Evolutionary conservation across 92 coral and sea anemone species (phyloP).

Genomic region (Porites divaricata): DNA sequence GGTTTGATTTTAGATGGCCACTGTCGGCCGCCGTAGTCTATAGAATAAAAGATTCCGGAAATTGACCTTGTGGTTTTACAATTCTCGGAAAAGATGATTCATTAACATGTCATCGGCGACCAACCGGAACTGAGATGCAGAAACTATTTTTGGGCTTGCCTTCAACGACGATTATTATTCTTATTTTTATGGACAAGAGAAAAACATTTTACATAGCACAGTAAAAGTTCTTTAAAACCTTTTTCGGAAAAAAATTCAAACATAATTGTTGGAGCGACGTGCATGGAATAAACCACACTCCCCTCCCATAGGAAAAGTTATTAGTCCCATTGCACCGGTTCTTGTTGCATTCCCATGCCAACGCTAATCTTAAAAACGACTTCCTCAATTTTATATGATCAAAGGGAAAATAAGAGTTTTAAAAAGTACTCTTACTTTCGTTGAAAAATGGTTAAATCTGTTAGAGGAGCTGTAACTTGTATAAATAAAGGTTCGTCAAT

Average conservation of each 20-base stretch:
- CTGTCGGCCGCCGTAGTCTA: neutral
- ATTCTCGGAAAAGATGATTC: slow-evolving; percentile 20
- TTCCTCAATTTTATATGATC: no score
- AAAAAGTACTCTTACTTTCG: no score
- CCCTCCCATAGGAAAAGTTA: neutral
- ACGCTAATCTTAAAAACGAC: no score
- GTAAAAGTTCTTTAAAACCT: neutral
- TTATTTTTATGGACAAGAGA: neutral
- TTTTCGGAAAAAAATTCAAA: no score
- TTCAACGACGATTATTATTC: neutral
- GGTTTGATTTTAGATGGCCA: no score
- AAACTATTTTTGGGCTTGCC: neutral
- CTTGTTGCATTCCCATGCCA: no score
- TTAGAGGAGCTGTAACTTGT: no score
- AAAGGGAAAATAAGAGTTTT: no score
- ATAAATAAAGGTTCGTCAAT: no score
- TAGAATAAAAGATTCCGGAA: neutral
- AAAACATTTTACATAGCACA: no score
- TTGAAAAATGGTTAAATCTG: no score
- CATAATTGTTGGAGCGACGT: neutral
- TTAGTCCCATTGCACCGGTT: no score
- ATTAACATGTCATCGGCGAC: neutral
- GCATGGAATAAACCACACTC: neutral
- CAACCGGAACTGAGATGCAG: neutral
- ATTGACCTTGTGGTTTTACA: neutral